A percentile compares a stretch with the other conserved stretches of the same genome.
These are phyloP conservation scores for rat (Rattus norvegicus) DNA, from an alignment of 2,113 vertebrate species.

Conservation along the genomic window GRCr8 NC_086020.1:57438001-57438500, in stretches of 20 bases:
- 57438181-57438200: conserved; percentile 46
- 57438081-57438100: background rate
- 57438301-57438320: background rate
- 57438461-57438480: background rate
- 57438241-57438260: conserved; percentile 10
- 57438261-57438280: background rate
- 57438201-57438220: background rate
- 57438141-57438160: background rate
- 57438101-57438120: background rate
- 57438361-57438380: background rate
- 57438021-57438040: conserved; percentile 17
- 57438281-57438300: conserved; percentile 15
- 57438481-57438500: background rate
- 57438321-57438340: background rate
- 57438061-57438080: background rate
- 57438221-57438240: background rate
- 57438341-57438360: background rate
- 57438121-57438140: background rate
- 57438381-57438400: background rate
- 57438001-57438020: background rate
- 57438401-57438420: background rate
- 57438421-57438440: background rate
- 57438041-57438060: background rate
- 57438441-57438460: background rate
- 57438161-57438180: conserved; percentile 18